Evolutionary conservation across 2,888 invertebrate genomes (phyloP).

Genomic region (Harmothoe impar): DNA sequence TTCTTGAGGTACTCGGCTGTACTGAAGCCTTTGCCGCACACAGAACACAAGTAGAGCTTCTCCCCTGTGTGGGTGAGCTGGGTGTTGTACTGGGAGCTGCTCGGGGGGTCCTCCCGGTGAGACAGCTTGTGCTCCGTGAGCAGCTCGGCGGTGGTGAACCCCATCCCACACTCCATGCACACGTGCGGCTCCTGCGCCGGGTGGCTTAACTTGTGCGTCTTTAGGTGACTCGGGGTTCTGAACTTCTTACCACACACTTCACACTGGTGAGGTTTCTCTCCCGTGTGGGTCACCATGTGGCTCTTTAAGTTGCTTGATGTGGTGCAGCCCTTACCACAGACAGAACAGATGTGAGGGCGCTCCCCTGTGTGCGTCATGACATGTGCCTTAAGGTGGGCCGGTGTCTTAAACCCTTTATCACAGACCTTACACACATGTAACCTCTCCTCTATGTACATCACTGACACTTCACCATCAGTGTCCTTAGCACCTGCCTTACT

Average conservation of each 20-base stretch:
- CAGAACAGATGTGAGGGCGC: not conserved
- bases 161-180: too few species aligned
- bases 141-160: too few species aligned
- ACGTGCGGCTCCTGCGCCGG: too few species aligned
- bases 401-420: not conserved
- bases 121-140: too few species aligned
- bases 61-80: too few species aligned
- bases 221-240: not conserved
- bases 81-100: too few species aligned
- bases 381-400: not conserved
- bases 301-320: not conserved
- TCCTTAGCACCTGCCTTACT: too few species aligned
- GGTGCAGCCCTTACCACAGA: not conserved
- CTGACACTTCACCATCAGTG: too few species aligned
- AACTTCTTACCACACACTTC: not conserved
- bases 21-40: not conserved
- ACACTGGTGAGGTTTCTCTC: slow-evolving; percentile 9
- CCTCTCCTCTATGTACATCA: not conserved
- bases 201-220: not conserved
- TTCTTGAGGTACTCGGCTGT: not conserved
- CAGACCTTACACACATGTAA: not conserved
- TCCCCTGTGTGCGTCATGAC: not conserved
- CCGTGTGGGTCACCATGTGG: slow-evolving; percentile 24
- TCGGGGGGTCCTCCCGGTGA: too few species aligned
- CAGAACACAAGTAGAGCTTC: not conserved